phyloP scores from a whole-genome alignment of 2,113 vertebrate genomes.

The Centropus unirufus region DNA sequence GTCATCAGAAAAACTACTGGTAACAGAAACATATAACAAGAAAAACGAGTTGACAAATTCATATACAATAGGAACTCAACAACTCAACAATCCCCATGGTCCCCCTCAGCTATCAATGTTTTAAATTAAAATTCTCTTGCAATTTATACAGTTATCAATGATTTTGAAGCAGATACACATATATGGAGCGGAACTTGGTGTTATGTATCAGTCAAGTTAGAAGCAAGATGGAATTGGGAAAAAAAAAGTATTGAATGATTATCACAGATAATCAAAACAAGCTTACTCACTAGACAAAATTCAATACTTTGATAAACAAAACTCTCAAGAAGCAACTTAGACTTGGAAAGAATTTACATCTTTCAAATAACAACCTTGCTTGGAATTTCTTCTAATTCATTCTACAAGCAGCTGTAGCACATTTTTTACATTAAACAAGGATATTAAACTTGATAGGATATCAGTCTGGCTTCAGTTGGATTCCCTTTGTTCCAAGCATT shows the following conservation, averaged over 20 bases:
- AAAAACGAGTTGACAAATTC: not conserved
- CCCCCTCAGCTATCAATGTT: not conserved
- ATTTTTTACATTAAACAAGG: not conserved
- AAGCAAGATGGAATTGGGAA: not conserved
- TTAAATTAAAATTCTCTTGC: not conserved
- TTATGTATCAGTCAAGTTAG: not conserved
- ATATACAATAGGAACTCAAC: not conserved
- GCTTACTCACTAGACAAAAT: not conserved
- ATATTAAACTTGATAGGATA: slow-evolving; percentile 19
- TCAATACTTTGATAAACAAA: not conserved
- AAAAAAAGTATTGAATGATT: not conserved
- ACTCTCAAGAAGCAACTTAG: not conserved
- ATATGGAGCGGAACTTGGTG: not conserved
- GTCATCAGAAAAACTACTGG: not conserved
- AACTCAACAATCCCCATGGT: not conserved
- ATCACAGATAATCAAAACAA: not conserved
- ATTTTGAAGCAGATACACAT: not conserved
- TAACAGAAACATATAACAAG: not conserved
- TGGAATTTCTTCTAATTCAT: not conserved
- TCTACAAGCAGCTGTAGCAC: not conserved
- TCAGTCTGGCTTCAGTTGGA: not conserved
- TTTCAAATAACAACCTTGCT: not conserved
- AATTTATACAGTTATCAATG: not conserved
- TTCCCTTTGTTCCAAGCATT: not conserved
- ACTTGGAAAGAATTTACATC: not conserved